Base-by-base conservation (phyloP, 2,797 vertebrate species). In the Rhinogobio ventralis region DNA sequence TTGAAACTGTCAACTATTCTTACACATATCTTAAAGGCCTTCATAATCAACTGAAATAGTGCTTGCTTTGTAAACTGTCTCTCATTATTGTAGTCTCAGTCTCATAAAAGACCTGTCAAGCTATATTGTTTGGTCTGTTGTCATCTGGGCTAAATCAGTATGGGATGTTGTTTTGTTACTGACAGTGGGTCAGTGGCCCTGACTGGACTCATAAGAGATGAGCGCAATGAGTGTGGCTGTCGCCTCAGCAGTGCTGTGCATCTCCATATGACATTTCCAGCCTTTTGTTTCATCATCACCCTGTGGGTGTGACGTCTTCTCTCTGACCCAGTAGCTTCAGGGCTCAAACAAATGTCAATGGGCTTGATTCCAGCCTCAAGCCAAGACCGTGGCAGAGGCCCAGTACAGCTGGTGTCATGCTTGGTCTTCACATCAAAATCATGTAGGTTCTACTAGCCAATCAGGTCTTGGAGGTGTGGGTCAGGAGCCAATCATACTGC, bases 231-330 rank as follows among this genome's bases (percentile, higher is more conserved):
- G 25, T 7, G 15, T 57, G 30, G 33, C 55, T 17, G 66, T 53
- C 14, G n/a, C 73, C 79, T 77, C n/a, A 13, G 23, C 28, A 45
- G 25, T 45, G 74, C 66, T 51, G 30, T 17, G 45, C 53, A 45
- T 79, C 62, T 86, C 68, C 68, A 80, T 45, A 62, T 87, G 88
- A 89, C 88, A 89, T 88, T 89, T 84, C 69, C 74, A 53, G 69
- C 78, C 77, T 15, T 84, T 87, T 87, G 87, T 82, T 87, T 86
- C 67, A 81, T 83, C 82, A 60, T 80, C 73, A 71, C 69, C 83
- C 82, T 60, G 62, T 53, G 87, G 86, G 55, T 67, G 84, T 77
- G 88, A 83, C 55, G 57, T 85, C 60, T 67, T 77, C 68, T 73
- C 57, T 23, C 19, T 68, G 86, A 88, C 87, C 87, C 66, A 36